Evolutionary conservation across 1,140 invertebrate genomes (phyloP), one percentile per base, ranked within the genome.

Genomic region (Diuraphis noxia): DNA sequence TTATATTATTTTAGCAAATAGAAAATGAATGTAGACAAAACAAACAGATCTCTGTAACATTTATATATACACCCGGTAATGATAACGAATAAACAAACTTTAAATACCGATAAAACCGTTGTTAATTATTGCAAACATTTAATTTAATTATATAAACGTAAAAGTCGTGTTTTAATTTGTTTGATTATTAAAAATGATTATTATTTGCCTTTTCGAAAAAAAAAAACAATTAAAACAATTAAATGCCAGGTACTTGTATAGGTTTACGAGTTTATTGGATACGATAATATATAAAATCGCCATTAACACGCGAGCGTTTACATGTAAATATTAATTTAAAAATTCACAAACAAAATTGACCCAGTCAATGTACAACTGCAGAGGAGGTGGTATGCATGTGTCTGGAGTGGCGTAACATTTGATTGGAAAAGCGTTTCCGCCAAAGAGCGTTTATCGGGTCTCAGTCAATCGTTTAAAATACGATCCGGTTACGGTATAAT

Each of bases 131-230:
- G 19, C 30, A 72, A 72, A 72, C 30, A 72, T 72, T n/a, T n/a
- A 72, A 72, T 72, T 72, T 72, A 72, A 72, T 72, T 72, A 72
- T 72, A 72, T n/a, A 72, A n/a, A 5, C 56, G 13, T 17, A 34
- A 72, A 72, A 72, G 30, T 72, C n/a, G 13, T 17, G 56, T 72
- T 72, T 49, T 72, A 72, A 72, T 72, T 72, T 72, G 56, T 72
- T n/a, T 72, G 56, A 72, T 72, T 72, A 63, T 63, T 63, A 63
- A 63, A 63, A n/a, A 63, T n/a, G 56, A 63, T 63, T 63, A n/a
- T 72, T 72, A 72, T 72, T 72, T 72, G 30, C 56, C 56, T 17
- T 72, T 72, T 72, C 1, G 56, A 72, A 6, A 72, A 17, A 30
- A 72, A 63, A 63, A 63, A 72, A n/a, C n/a, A n/a, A 17, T 72